Evolutionary conservation across 2,113 vertebrate species (phyloP), one percentile per base, ranked within the genome.

Genomic region (Mormoops blainvillei): DNA sequence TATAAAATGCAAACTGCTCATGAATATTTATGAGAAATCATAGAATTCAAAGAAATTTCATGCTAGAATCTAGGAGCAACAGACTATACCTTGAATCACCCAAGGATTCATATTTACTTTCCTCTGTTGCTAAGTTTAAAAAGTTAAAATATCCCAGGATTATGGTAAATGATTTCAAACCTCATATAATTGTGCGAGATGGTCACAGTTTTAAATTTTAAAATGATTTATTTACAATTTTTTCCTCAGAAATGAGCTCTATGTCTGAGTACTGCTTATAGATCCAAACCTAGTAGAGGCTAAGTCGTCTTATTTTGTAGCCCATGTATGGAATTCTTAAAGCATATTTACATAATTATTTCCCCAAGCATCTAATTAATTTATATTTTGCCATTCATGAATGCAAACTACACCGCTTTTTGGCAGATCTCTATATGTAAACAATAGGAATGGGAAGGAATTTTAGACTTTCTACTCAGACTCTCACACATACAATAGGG

Each of bases 301-400:
- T 71, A 77, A 33, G 38, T 67, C 76, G 36, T 87, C 74, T 97
- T 81, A 63, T 73, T 93, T 94, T 87, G n/a, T 68, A 91, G 61
- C 43, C 5, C 63, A 63, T 24, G 13, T 33, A 48, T 52, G 33
- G 68, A 83, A 93, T 95, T 68, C 76, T 91, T 9, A 13, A 94
- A 77, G 67, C 33, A 41, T 71, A 94, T 95, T 88, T 96, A 76
- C 61, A 95, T 82, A 92, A 85, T 91, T 73, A 90, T 96, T 95
- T 92, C 78, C 71, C 68, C 20, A 89, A 94, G 77, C 20, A 91
- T 61, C 91, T 93, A 86, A 88, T 94, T 92, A 88, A 87, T 89
- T 85, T 87, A 65, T 68, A 84, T 87, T 93, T 89, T 41, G 24
- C 19, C 77, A 83, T 20, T 85, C 68, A 56, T 14, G 48, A 87